Evolutionary conservation across 2,888 invertebrate species (phyloP), one percentile per base, ranked within the genome.

Genomic region (Latheticus oryzae): DNA sequence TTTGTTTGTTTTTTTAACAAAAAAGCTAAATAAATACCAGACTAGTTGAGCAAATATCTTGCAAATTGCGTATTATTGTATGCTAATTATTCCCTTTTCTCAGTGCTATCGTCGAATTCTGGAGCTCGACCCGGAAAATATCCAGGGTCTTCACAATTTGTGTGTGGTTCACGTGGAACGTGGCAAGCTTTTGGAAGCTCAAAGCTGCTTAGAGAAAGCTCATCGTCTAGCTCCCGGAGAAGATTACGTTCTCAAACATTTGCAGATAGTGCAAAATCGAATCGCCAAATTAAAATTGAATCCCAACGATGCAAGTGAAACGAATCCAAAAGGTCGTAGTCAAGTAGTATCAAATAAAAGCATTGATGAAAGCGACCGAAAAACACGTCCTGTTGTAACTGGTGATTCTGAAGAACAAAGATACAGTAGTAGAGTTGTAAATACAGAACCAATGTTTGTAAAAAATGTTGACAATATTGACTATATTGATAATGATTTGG

Each of bases 101-200:
- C 82, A 93, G 89, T 96, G 96, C 75, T 97, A 97, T 80, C 87
- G 88, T 47, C 87, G 89, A 62, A 96, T 97, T 66, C 79, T 97
- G 7, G 88, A 90, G 68, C 78, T 93, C 61, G 96, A 97, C 69
- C 90, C 96, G 0, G 87, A 88, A 66, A 95, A 97, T 77, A 91
- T 95, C 60, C 97, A 97, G 80, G 97, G 95, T 0, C 82, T 93
- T 30, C 97, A 97, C 82, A 97, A 97, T 79, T 83, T 97, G 13
- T 97, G 97, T 79, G 97, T 97, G 3, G 96, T 97, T 0, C 91
- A 91, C 67, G 96, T 97, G 3, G 97, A 97, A 78, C 85, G 93
- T 23, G 95, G 95, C 5, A 88, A 91, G 69, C 82, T 97, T 16
- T 83, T 87, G n/a, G 82, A 86, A 47, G 97, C 97, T 0, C 92